phyloP scores from a whole-genome alignment of 2,888 invertebrate species.

The Himalopsyche japonica region DNA sequence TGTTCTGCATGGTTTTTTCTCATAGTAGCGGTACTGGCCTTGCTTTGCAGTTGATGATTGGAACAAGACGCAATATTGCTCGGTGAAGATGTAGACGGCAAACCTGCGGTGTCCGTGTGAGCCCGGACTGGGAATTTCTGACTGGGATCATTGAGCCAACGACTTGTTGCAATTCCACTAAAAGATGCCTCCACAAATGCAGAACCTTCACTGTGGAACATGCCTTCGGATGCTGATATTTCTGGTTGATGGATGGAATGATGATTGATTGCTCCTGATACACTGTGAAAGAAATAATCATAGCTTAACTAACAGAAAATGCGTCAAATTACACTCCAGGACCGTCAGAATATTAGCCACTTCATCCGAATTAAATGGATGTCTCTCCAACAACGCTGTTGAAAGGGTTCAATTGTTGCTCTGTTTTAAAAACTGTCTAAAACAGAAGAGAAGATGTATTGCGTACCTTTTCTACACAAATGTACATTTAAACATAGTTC shows the following conservation, averaged over 20 bases:
- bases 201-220: conserved; percentile 29
- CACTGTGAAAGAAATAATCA: conserved; percentile 11
- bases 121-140: conserved; percentile 48
- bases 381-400: too few relatives aligned
- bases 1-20: not conserved
- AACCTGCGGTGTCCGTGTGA: conserved; percentile 42
- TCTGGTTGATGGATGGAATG: conserved; percentile 49
- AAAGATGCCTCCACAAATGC: conserved; percentile 37
- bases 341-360: too few relatives aligned
- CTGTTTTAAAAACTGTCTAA: too few relatives aligned
- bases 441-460: too few relatives aligned
- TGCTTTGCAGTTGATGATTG: not conserved
- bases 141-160: conserved; percentile 61
- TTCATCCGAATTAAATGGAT: too few relatives aligned
- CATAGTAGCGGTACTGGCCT: not conserved
- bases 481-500: too few relatives aligned
- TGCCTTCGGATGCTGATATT: conserved; percentile 44
- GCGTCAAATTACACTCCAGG: too few relatives aligned
- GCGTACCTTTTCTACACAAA: too few relatives aligned
- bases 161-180: conserved; percentile 56
- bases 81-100: conserved; percentile 47
- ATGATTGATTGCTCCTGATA: conserved; percentile 44
- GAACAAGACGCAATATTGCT: conserved; percentile 40
- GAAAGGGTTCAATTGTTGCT: too few relatives aligned
- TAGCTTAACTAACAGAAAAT: not conserved